Conservation (phyloP, 64 coral and sea anemone species). For the Trachythela sp. region DNA sequence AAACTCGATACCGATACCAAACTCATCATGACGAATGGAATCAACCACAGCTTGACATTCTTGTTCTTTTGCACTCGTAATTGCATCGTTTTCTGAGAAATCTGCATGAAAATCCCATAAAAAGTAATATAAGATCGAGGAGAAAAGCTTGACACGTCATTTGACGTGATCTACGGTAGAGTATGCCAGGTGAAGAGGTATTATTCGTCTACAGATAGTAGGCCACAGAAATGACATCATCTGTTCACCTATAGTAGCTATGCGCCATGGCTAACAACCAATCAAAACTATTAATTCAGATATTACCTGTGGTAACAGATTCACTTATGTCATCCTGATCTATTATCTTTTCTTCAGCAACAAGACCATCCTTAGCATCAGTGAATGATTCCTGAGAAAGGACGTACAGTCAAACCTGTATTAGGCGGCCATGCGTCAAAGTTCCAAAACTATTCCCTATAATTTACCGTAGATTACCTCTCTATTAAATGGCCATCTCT, state of each 20-base stretch:
- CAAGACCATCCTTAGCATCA: background rate
- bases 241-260: too few relatives aligned
- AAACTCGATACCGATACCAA: conserved; percentile 77
- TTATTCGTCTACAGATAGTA: too few relatives aligned
- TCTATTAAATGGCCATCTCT: too few relatives aligned
- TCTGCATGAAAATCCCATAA: background rate
- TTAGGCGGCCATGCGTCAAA: too few relatives aligned
- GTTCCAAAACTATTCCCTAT: too few relatives aligned
- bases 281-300: background rate
- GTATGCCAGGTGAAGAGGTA: too few relatives aligned
- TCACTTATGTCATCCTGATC: background rate
- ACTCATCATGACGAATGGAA: conserved; percentile 78
- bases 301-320: background rate
- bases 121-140: too few relatives aligned
- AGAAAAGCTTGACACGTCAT: too few relatives aligned
- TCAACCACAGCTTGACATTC: conserved; percentile 66
- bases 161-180: too few relatives aligned
- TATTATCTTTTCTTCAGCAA: background rate
- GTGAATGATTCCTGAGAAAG: background rate
- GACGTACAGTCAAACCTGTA: too few relatives aligned
- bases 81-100: background rate
- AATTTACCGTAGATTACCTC: too few relatives aligned
- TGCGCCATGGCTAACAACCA: background rate
- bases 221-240: too few relatives aligned
- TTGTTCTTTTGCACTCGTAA: background rate